Percentiles rank a stretch among this genome's conserved stretches.
These are phyloP conservation scores for Gobionotothen gibberifrons DNA, from an alignment of 2,797 vertebrate genomes.

Conservation along the genomic window DNA sequence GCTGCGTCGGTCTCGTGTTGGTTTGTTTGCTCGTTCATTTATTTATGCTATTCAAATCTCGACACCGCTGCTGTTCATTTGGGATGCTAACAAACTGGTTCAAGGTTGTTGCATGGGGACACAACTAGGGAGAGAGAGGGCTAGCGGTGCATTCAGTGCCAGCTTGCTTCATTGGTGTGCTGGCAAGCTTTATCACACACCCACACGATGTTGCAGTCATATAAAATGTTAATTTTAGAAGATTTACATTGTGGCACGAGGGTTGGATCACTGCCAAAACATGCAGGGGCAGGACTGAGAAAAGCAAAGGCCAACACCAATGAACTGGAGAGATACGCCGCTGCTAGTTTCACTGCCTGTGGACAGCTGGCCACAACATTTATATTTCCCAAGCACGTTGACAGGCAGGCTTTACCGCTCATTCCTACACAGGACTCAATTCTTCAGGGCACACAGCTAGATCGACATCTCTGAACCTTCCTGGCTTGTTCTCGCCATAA, in stretches of 20 bases:
- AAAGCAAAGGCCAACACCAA: slow-evolving; percentile 52
- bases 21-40: slow-evolving; percentile 82
- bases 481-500: slow-evolving; percentile 10
- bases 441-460: neutral
- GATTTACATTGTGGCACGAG: slow-evolving; percentile 67
- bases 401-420: slow-evolving; percentile 18
- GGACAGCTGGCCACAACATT: slow-evolving; percentile 40
- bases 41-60: slow-evolving; percentile 83
- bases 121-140: slow-evolving; percentile 31
- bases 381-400: slow-evolving; percentile 18
- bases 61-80: slow-evolving; percentile 69
- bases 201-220: slow-evolving; percentile 56
- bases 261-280: slow-evolving; percentile 67
- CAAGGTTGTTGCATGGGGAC: slow-evolving; percentile 74
- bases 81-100: slow-evolving; percentile 80
- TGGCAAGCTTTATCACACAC: slow-evolving; percentile 67
- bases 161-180: slow-evolving; percentile 70
- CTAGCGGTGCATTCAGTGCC: slow-evolving; percentile 53
- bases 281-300: slow-evolving; percentile 43
- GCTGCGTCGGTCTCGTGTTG: slow-evolving; percentile 58
- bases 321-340: slow-evolving; percentile 44
- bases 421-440: slow-evolving; percentile 9
- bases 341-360: slow-evolving; percentile 29
- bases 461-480: slow-evolving; percentile 1
- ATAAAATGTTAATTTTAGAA: slow-evolving; percentile 78